Evolutionary conservation across 2,888 invertebrate genomes (phyloP).

Genomic region (Scaeva pyrastri): DNA sequence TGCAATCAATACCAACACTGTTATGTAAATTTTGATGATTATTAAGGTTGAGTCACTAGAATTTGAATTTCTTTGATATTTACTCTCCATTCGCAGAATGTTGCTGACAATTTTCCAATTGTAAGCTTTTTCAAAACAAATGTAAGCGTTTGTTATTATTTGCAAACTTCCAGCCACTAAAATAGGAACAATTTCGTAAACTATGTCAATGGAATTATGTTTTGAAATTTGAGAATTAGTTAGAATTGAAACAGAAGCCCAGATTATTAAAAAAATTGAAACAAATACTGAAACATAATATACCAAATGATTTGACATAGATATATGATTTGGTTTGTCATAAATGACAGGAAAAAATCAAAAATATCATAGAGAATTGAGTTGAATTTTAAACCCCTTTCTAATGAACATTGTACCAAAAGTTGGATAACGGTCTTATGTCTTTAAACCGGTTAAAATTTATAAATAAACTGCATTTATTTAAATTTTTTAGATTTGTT

Average conservation of each 20-base stretch:
- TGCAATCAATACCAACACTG: neutral
- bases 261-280: neutral
- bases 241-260: neutral
- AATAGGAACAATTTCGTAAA: neutral
- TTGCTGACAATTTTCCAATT: constrained; percentile 7
- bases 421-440: neutral
- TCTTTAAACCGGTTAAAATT: neutral
- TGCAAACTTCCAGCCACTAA: neutral
- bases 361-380: neutral
- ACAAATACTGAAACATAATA: neutral
- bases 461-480: too few species aligned
- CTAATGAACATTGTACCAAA: neutral
- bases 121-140: neutral
- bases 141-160: neutral
- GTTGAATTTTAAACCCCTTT: neutral
- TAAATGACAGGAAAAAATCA: neutral
- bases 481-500: too few species aligned
- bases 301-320: neutral
- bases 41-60: neutral
- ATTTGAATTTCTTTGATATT: neutral
- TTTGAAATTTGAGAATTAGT: neutral
- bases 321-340: neutral
- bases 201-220: neutral
- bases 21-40: neutral
- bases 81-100: constrained; percentile 24